Percentiles rank a stretch among this genome's conserved stretches.
Evolutionary conservation across 2,888 invertebrate species (phyloP).

Genomic region (Ctenicera cuprea): DNA sequence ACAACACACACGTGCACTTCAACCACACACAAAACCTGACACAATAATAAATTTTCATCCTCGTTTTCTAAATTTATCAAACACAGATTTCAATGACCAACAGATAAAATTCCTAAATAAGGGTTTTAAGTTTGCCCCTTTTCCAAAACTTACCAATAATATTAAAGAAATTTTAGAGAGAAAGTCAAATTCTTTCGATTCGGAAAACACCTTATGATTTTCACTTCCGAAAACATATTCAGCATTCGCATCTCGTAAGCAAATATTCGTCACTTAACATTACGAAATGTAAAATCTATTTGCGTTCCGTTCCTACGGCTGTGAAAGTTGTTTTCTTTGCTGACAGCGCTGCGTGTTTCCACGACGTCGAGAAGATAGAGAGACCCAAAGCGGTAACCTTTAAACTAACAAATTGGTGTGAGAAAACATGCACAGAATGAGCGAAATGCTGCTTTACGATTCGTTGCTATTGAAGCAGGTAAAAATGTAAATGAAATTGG

Average conservation of each 20-base stretch:
- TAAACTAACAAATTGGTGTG: slow-evolving; percentile 42
- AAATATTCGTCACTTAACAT: slow-evolving; percentile 41
- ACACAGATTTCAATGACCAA: no score
- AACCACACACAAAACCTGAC: no score
- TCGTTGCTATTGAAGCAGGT: background rate
- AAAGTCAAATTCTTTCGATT: no score
- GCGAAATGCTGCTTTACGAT: slow-evolving; percentile 23
- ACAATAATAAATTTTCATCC: no score
- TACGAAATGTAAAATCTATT: slow-evolving; percentile 43
- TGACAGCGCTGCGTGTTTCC: slow-evolving; percentile 38
- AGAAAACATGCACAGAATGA: slow-evolving; percentile 33
- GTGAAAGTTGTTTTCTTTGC: slow-evolving; percentile 43
- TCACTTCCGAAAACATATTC: slow-evolving; percentile 19
- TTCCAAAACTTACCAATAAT: no score
- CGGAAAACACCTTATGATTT: slow-evolving; percentile 18
- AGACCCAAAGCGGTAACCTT: slow-evolving; percentile 34
- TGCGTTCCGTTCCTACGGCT: slow-evolving; percentile 34
- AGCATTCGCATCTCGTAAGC: slow-evolving; percentile 32
- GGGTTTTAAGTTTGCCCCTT: no score
- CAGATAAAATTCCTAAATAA: no score
- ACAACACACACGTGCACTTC: no score
- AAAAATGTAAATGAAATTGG: slow-evolving; percentile 12
- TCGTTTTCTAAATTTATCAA: no score
- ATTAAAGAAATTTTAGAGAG: no score
- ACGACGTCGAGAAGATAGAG: slow-evolving; percentile 28